These are phyloP conservation scores for Crepidodera aurea DNA, from an alignment of 2,888 invertebrate species.

Conservation along the genomic window DNA sequence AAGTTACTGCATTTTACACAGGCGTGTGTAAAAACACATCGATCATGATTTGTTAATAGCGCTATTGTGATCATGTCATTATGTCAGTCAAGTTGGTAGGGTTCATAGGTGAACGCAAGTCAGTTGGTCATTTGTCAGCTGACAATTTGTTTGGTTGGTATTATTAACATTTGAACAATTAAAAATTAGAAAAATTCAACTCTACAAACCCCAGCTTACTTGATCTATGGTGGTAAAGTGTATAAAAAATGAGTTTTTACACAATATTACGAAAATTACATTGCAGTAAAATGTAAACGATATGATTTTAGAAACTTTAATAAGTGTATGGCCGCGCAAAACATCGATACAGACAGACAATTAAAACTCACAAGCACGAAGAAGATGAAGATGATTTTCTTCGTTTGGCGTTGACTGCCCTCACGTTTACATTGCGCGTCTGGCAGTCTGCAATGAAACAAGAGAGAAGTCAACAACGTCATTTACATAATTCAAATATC, in stretches of 20 bases:
- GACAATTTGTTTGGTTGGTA: too few species aligned
- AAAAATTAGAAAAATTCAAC: too few species aligned
- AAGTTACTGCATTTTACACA: neutral
- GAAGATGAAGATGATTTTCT: conserved; percentile 70
- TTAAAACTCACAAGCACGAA: conserved; percentile 74
- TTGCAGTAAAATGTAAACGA: neutral
- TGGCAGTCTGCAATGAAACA: conserved; percentile 80
- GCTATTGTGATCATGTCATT: too few species aligned
- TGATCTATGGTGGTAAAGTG: too few species aligned
- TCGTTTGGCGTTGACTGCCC: conserved; percentile 75
- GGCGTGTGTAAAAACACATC: neutral
- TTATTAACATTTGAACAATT: too few species aligned
- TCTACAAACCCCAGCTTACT: too few species aligned
- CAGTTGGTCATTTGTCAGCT: too few species aligned
- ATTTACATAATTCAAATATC: conserved; percentile 24
- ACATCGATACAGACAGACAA: conserved; percentile 58
- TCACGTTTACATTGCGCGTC: conserved; percentile 78
- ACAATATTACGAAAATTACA: too few species aligned
- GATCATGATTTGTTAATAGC: too few species aligned
- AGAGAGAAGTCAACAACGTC: conserved; percentile 64
- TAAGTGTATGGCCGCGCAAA: conserved; percentile 36
- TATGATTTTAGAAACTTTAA: conserved; percentile 8
- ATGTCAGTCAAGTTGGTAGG: too few species aligned
- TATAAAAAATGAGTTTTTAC: too few species aligned
- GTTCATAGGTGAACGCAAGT: too few species aligned